Evolutionary conservation across 2,113 vertebrate genomes (phyloP), one percentile per base, ranked within the genome.

Genomic region (Riparia riparia): DNA sequence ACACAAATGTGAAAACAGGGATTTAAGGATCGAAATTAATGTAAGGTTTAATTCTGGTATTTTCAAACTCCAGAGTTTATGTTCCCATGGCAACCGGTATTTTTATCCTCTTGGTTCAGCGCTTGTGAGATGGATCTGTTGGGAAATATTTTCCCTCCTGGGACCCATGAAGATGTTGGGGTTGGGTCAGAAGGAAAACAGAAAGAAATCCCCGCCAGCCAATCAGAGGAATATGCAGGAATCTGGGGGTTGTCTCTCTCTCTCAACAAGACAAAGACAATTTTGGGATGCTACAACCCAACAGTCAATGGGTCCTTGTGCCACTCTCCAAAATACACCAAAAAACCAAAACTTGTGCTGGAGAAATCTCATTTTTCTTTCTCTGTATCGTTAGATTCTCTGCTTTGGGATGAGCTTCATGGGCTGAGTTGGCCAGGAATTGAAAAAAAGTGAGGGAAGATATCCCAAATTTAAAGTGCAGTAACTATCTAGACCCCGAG

Each of bases 31-130:
- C 0, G 0, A 72, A 95, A 94, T 90, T 91, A 93, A 84, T n/a
- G 42, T 58, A 12, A 82, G 81, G 57, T 89, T 96, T 91, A 93
- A 91, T 94, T 93, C 78, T 34, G 22, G 56, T 87, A 22, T 82
- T 95, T 94, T 82, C 82, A 65, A 89, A 93, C 86, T 82, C 81
- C 3, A 10, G 93, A 84, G 77, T 95, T 95, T 84, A 45, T 15
- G 94, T 96, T 97, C 66, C 96, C 84, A 94, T 96, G 78, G 84
- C 86, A 96, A 97, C 94, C 7, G 28, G 94, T 94, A 96, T 95
- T 95, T 96, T 95, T 95, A 96, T 95, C 91, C 73, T 84, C 86
- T 37, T 77, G 56, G 41, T 85, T 93, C 13, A 31, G 81, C 2
- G 19, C 81, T 34, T 51, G 56, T 1, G 45, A 66, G 66, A 61